Conservation (phyloP, 2,888 invertebrate genomes). For the Cephus sareptanus region DNA sequence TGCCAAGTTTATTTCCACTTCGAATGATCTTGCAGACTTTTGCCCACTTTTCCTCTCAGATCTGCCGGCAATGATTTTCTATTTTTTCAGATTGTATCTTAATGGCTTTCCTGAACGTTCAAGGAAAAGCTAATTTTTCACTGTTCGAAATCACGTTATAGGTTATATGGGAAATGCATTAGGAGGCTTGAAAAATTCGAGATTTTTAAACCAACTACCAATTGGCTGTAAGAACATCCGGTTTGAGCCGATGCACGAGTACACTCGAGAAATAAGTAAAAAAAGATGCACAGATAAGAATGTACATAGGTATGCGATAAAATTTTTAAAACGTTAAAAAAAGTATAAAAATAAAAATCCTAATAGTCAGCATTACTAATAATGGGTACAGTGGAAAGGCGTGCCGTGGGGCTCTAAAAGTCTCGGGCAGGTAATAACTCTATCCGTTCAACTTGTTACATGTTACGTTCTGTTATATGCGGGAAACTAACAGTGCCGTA, state of each 20-base stretch:
- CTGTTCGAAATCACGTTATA: not conserved
- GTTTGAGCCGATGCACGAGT: too few species aligned
- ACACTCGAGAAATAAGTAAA: not conserved
- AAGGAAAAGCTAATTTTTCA: not conserved
- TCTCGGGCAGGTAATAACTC: slow-evolving; percentile 61
- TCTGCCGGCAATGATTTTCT: not conserved
- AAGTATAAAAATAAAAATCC: slow-evolving; percentile 39
- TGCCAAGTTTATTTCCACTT: slow-evolving; percentile 7
- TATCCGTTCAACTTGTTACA: slow-evolving; percentile 42
- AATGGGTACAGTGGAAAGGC: slow-evolving; percentile 60
- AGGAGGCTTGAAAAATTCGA: not conserved
- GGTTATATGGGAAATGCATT: too few species aligned
- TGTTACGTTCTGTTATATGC: slow-evolving; percentile 36
- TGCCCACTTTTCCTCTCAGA: not conserved
- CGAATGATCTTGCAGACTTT: not conserved
- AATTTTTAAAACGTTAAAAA: not conserved
- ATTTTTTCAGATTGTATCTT: not conserved
- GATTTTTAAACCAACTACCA: not conserved
- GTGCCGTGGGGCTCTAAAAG: slow-evolving; percentile 58
- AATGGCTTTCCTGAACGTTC: not conserved
- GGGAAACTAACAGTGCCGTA: slow-evolving; percentile 54
- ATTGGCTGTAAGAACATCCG: not conserved
- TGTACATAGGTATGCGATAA: not conserved
- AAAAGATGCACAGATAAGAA: not conserved
- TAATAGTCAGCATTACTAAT: slow-evolving; percentile 58